These are phyloP conservation scores for Actenoides lindsayi DNA, from an alignment of 2,113 vertebrate genomes.

Conservation along the genomic window DNA sequence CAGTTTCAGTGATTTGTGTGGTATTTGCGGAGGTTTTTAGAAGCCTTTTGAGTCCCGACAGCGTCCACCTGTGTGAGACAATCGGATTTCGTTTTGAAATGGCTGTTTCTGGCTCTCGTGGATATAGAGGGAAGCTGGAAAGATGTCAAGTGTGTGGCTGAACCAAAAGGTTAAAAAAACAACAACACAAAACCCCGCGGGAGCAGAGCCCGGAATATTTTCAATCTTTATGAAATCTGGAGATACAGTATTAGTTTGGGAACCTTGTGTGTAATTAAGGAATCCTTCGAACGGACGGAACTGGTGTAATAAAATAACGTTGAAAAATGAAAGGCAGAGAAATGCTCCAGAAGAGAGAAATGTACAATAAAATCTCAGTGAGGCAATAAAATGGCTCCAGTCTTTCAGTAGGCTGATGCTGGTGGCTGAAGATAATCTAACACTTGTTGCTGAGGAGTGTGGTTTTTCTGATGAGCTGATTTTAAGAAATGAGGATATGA, in stretches of 20 bases:
- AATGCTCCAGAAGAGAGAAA: not conserved
- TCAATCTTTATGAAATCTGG: not conserved
- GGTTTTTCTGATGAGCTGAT: slow-evolving; percentile 68
- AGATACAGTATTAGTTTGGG: not conserved
- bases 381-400: slow-evolving; percentile 23
- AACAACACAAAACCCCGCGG: no score
- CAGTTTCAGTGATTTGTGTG: not conserved
- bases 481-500: slow-evolving; percentile 65
- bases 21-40: not conserved
- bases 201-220: not conserved
- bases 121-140: not conserved
- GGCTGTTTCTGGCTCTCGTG: not conserved
- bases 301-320: not conserved
- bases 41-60: not conserved
- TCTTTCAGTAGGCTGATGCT: not conserved
- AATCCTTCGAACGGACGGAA: not conserved
- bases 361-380: not conserved
- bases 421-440: slow-evolving; percentile 58
- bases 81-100: not conserved
- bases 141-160: not conserved
- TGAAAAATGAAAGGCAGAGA: not conserved
- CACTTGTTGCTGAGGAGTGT: slow-evolving; percentile 64
- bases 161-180: not conserved
- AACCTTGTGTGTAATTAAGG: not conserved
- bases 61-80: not conserved